Conservation (phyloP, 2,888 invertebrate species). For the Euproctis similis region DNA sequence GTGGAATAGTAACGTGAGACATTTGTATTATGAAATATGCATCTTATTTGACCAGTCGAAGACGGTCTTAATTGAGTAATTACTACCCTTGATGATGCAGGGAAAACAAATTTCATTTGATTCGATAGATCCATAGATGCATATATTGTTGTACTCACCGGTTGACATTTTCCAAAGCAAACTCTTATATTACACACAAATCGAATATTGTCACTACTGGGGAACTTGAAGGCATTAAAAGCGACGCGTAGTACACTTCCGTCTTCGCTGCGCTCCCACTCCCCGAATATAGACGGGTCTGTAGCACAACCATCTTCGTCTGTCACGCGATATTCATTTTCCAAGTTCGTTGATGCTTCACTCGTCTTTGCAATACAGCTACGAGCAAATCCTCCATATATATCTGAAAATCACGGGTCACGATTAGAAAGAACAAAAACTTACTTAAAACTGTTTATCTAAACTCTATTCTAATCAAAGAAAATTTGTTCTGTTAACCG, state of each 20-base stretch:
- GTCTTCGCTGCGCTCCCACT: slow-evolving; percentile 93
- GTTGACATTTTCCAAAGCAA: slow-evolving; percentile 96
- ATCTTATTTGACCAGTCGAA: too few relatives aligned
- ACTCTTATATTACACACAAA: slow-evolving; percentile 97
- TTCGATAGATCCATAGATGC: too few relatives aligned
- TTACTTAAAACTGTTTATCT: too few relatives aligned
- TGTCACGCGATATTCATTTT: slow-evolving; percentile 93
- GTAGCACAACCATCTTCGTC: slow-evolving; percentile 96
- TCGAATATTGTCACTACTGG: slow-evolving; percentile 93
- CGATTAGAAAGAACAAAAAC: too few relatives aligned
- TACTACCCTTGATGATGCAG: too few relatives aligned
- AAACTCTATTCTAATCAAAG: too few relatives aligned
- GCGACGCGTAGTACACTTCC: slow-evolving; percentile 89
- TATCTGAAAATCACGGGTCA: slow-evolving; percentile 77
- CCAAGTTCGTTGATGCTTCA: slow-evolving; percentile 83
- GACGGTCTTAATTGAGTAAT: too few relatives aligned
- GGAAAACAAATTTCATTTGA: too few relatives aligned
- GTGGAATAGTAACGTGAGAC: too few relatives aligned
- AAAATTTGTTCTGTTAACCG: too few relatives aligned
- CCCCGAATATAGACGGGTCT: slow-evolving; percentile 93
- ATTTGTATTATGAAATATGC: too few relatives aligned
- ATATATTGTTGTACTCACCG: too few relatives aligned
- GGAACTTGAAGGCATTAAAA: slow-evolving; percentile 96
- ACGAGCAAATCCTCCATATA: slow-evolving; percentile 95
- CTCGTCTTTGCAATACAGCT: slow-evolving; percentile 95